These are phyloP conservation scores for Lemur catta DNA, from an alignment of 2,797 vertebrate genomes.

Conservation along the genomic window DNA sequence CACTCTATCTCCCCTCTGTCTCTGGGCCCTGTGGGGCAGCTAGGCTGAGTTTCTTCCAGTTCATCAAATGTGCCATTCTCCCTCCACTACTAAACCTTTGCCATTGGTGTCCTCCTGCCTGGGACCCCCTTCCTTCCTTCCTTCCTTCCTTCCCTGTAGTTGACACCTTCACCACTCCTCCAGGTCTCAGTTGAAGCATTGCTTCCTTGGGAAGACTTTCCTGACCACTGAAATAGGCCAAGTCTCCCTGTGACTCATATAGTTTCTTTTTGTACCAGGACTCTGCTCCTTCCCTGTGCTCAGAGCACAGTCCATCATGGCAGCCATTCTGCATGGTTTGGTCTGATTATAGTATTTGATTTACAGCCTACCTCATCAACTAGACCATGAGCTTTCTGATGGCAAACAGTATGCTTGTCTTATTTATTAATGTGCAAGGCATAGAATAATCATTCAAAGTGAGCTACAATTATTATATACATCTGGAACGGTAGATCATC, in stretches of 20 bases:
- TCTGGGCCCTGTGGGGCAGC: background rate
- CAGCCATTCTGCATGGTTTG: background rate
- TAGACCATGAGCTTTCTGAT: background rate
- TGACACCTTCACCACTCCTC: background rate
- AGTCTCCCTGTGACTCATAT: background rate
- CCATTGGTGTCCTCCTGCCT: background rate
- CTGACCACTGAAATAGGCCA: background rate
- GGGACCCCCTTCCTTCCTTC: background rate
- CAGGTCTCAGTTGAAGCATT: background rate
- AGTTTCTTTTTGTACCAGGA: background rate
- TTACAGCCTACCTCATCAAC: background rate
- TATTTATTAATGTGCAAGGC: background rate
- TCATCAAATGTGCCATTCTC: background rate
- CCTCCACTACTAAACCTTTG: background rate
- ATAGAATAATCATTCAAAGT: background rate
- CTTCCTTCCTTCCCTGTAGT: background rate
- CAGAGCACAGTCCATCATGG: background rate
- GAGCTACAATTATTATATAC: background rate
- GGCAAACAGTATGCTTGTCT: slow-evolving; percentile 1
- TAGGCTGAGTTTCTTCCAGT: background rate
- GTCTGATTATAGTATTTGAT: background rate
- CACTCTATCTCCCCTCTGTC: background rate
- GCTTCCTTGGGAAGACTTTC: background rate
- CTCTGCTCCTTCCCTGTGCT: background rate
- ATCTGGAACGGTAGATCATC: background rate